These are phyloP conservation scores for Pasiphila rectangulata DNA, from an alignment of 2,888 invertebrate genomes.

Conservation along the genomic window DNA sequence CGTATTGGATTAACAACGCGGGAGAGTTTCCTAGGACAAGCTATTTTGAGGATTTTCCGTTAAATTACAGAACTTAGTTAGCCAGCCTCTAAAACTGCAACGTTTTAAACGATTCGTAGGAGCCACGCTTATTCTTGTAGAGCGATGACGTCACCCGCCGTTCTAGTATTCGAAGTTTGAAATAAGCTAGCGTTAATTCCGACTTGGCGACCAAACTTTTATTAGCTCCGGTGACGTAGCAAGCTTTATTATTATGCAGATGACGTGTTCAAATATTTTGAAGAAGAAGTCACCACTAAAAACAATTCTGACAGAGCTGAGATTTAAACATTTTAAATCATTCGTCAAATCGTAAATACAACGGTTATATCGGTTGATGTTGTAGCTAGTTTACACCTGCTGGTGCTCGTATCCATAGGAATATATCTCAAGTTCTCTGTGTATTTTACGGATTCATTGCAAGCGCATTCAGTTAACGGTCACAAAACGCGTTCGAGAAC, in stretches of 20 bases:
- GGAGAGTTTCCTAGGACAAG: conserved; percentile 17
- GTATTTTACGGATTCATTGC: not conserved
- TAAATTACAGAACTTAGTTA: not conserved
- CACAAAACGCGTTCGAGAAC: not conserved
- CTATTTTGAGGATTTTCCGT: conserved; percentile 15
- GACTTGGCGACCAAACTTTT: conserved; percentile 14
- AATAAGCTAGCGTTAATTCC: conserved; percentile 7
- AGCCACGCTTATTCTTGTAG: conserved; percentile 1
- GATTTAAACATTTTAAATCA: conserved; percentile 29
- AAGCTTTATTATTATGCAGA: conserved; percentile 28
- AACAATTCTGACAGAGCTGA: conserved; percentile 19
- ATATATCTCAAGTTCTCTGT: not conserved
- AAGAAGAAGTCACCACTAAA: conserved; percentile 41
- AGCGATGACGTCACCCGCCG: not conserved
- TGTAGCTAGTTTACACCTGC: conserved; percentile 16
- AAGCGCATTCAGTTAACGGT: not conserved
- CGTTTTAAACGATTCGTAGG: not conserved
- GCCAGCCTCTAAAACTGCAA: not conserved
- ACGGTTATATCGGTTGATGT: conserved; percentile 44
- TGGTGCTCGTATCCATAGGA: not conserved
- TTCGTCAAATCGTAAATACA: conserved; percentile 38
- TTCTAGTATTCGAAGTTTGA: not conserved
- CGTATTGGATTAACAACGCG: conserved; percentile 14
- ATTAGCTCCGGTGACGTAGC: conserved; percentile 19
- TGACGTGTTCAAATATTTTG: conserved; percentile 35